Evolutionary conservation across 2,888 invertebrate species (phyloP).

Genomic region (Lissocephala sabroskyi): DNA sequence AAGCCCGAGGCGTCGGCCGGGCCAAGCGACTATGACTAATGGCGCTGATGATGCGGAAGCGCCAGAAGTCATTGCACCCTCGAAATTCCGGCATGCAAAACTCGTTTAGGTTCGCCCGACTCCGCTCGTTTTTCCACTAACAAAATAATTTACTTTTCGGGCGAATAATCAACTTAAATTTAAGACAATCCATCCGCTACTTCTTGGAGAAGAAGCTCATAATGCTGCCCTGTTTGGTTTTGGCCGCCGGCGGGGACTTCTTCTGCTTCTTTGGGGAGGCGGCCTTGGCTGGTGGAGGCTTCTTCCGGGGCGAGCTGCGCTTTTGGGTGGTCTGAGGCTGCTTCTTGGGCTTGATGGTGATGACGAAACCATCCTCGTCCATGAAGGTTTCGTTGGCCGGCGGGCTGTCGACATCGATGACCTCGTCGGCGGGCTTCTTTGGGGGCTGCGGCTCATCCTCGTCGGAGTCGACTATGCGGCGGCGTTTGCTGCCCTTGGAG

Average conservation of each 20-base stretch:
- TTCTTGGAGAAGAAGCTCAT: slow-evolving; percentile 69
- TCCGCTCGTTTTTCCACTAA: not conserved
- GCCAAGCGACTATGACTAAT: no score
- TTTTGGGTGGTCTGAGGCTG: slow-evolving; percentile 28
- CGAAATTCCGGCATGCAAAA: no score
- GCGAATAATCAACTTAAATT: not conserved
- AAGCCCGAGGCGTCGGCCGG: no score
- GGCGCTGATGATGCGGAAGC: not conserved
- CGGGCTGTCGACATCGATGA: slow-evolving; percentile 19
- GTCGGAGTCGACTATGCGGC: slow-evolving; percentile 67
- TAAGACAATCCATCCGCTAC: slow-evolving; percentile 30
- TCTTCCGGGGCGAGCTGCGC: slow-evolving; percentile 36
- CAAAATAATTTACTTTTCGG: slow-evolving; percentile 14
- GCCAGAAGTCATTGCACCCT: not conserved
- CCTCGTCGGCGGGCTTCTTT: slow-evolving; percentile 30
- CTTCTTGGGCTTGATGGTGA: slow-evolving; percentile 61
- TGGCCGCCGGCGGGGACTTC: slow-evolving; percentile 30
- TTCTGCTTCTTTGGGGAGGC: no score
- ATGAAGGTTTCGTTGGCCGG: slow-evolving; percentile 59
- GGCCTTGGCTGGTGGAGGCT: slow-evolving; percentile 35
- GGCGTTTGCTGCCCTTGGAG: slow-evolving; percentile 41
- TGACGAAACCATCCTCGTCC: slow-evolving; percentile 69
- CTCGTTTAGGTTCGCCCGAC: no score
- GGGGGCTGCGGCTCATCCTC: slow-evolving; percentile 60
- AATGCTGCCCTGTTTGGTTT: slow-evolving; percentile 67